These are phyloP conservation scores for Polypterus bichir DNA, from an alignment of 2,113 vertebrate species.

Conservation along the genomic window DNA sequence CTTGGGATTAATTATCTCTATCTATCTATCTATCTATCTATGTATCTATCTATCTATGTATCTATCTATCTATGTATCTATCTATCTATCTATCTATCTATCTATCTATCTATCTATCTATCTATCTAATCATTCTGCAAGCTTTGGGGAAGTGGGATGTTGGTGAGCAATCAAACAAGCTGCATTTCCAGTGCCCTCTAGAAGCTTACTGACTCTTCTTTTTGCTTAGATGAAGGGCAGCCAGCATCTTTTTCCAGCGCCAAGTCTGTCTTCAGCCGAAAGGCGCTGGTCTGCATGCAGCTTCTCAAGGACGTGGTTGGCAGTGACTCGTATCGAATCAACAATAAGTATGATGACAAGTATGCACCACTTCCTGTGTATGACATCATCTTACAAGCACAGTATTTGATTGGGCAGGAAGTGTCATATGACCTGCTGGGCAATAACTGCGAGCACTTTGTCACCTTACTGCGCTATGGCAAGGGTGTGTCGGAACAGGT, in stretches of 20 bases:
- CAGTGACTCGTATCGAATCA: constrained; percentile 59
- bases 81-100: too few species aligned
- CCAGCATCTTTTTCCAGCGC: constrained; percentile 54
- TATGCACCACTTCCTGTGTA: constrained; percentile 52
- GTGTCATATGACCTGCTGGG: constrained; percentile 71
- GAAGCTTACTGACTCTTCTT: too few species aligned
- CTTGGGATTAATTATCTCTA: too few species aligned
- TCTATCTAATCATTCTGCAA: too few species aligned
- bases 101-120: too few species aligned
- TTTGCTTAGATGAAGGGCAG: constrained; percentile 52
- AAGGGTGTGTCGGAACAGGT: constrained; percentile 77
- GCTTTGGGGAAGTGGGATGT: too few species aligned
- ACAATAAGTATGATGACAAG: constrained; percentile 78
- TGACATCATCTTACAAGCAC: constrained; percentile 64
- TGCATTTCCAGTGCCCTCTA: too few species aligned
- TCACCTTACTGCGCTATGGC: constrained; percentile 75
- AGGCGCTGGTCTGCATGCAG: constrained; percentile 80
- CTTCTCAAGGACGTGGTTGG: constrained; percentile 77
- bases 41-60: too few species aligned
- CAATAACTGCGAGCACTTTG: constrained; percentile 91
- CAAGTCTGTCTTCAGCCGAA: constrained; percentile 74
- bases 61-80: too few species aligned
- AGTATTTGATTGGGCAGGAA: constrained; percentile 61
- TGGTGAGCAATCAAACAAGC: too few species aligned
- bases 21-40: too few species aligned